phyloP scores from a whole-genome alignment of 2,888 invertebrate species.

The Venustoraphidia nigricollis region DNA sequence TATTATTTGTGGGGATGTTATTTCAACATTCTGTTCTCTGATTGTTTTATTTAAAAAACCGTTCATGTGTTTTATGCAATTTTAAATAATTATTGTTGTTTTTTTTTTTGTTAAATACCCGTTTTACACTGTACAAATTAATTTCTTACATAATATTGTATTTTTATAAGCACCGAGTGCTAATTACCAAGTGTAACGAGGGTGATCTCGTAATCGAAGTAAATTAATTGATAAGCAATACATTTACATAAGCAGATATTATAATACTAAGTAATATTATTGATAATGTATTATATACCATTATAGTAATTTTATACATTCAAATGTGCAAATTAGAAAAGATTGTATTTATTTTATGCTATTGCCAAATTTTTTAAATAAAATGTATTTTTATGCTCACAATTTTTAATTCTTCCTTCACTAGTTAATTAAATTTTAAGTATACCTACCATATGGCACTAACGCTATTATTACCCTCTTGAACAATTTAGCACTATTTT shows the following conservation, averaged over 20 bases:
- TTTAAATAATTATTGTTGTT: no score
- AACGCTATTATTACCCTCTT: not conserved
- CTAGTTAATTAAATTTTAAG: not conserved
- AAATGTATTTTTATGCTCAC: slow-evolving; percentile 8
- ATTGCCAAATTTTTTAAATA: slow-evolving; percentile 22
- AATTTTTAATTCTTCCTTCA: not conserved
- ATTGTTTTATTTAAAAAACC: no score
- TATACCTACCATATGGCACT: not conserved
- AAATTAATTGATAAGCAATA: no score
- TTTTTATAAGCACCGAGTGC: no score
- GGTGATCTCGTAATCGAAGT: no score
- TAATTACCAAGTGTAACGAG: no score
- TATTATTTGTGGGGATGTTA: no score
- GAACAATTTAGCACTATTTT: not conserved
- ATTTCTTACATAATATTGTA: no score
- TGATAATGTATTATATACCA: not conserved
- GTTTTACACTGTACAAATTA: no score
- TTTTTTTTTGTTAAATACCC: no score
- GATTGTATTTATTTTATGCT: slow-evolving; percentile 29
- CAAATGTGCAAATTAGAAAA: not conserved
- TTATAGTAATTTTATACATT: not conserved
- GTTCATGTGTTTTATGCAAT: no score
- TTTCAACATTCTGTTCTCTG: no score
- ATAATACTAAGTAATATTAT: not conserved
- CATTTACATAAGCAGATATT: not conserved